Evolutionary conservation across 2,888 invertebrate species (phyloP), one percentile per base, ranked within the genome.

Genomic region (Diaphora mendica): DNA sequence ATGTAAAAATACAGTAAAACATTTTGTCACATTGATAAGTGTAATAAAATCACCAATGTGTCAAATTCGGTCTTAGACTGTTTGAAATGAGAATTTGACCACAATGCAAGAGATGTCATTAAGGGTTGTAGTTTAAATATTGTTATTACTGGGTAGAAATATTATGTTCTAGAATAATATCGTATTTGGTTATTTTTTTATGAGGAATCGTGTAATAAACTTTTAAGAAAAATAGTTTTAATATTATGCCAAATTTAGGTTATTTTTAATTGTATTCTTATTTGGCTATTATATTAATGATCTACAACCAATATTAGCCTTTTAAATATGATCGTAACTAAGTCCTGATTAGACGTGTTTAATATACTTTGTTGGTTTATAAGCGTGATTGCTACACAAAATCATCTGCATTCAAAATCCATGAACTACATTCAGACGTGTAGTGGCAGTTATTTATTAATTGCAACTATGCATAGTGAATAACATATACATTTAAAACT

Each of bases 361-460:
- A 15, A 30, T 62, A 17, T 30, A 62, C 0, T 26, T 13, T 3
- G 30, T 26, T 26, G 15, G 30, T 30, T 30, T 15, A 4, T 62
- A 62, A 62, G 15, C 26, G 59, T 26, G 26, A 62, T 62, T 62
- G 30, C 30, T 26, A 30, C 17, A 30, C 30, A 30, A 30, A 62
- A 62, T 30, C 30, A 30, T 30, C 62, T 26, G 33, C 51, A 30
- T 55, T 71, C 66, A 62, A 42, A 59, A 42, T 67, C 55, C 71
- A 30, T 68, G 68, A 51, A 44, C 55, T 64, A 64, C 30, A 35
- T 30, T 51, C 26, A 67, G 23, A 39, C 66, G 39, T 17, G 48
- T 42, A 59, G 39, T 64, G 5, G 68, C 68, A 71, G 51, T 30
- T 11, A 69, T 44, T 30, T 30, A 68, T 30, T 71, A 64, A 71